A percentile compares a stretch with the other conserved stretches of the same genome.
These are phyloP conservation scores for Pterois miles DNA, from an alignment of 2,797 vertebrate species.

Conservation along the genomic window DNA sequence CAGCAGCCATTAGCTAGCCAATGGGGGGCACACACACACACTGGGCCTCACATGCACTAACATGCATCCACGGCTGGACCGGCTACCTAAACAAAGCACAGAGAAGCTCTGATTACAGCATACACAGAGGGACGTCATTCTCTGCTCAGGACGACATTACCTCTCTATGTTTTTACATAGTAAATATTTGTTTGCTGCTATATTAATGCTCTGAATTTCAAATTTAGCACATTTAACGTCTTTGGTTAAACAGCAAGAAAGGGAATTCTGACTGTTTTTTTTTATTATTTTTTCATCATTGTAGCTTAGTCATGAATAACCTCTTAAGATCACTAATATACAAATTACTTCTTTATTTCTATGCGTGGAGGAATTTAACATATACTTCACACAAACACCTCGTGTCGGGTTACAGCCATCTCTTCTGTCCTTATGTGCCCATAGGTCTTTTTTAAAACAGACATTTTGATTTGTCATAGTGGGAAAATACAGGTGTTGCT, in stretches of 20 bases:
- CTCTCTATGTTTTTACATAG: not conserved
- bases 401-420: not conserved
- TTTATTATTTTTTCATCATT: not conserved
- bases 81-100: not conserved
- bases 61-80: not conserved
- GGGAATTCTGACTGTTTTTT: conserved; percentile 3
- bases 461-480: not conserved
- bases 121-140: not conserved
- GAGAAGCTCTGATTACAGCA: not conserved
- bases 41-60: too few relatives aligned
- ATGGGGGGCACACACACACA: too few relatives aligned
- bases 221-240: not conserved
- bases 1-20: not conserved
- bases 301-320: not conserved
- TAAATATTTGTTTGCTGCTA: not conserved
- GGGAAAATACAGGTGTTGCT: too few relatives aligned
- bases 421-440: conserved; percentile 26
- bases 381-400: not conserved
- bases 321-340: not conserved
- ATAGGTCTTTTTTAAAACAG: not conserved
- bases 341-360: conserved; percentile 2
- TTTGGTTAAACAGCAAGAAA: not conserved
- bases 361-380: not conserved
- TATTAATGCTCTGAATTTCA: not conserved
- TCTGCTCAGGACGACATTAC: not conserved